Percentiles rank a stretch among this genome's conserved stretches.
Evolutionary conservation across 2,113 vertebrate genomes (phyloP).

Genomic region (Grammomys dolichurus): DNA sequence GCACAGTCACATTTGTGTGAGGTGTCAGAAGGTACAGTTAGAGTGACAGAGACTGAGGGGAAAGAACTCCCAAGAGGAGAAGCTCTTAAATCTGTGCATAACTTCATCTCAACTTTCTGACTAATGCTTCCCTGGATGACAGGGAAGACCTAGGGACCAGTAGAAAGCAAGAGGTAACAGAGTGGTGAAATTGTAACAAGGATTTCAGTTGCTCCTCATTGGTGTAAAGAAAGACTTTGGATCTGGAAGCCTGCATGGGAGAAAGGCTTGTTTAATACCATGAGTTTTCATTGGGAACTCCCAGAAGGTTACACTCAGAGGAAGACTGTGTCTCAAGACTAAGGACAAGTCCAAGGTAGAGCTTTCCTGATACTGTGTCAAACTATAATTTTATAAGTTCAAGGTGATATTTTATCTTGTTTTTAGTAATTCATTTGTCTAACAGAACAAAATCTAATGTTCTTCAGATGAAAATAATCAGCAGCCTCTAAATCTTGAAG

Average conservation of each 20-base stretch:
- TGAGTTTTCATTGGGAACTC: neutral
- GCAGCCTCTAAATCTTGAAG: neutral
- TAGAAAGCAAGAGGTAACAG: neutral
- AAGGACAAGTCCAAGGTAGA: neutral
- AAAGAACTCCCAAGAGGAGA: neutral
- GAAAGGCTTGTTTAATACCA: neutral
- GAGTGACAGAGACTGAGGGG: neutral
- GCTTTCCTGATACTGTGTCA: neutral
- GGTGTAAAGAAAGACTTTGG: neutral
- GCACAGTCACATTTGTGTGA: neutral
- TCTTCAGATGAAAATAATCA: neutral
- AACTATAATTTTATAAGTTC: neutral
- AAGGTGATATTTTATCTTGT: neutral
- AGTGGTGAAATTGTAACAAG: neutral
- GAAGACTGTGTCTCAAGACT: neutral
- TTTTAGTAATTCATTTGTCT: neutral
- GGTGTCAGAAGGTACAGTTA: neutral
- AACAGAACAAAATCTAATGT: neutral
- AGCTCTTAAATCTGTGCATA: neutral
- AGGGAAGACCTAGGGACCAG: neutral
- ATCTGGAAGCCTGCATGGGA: neutral
- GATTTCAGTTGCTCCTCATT: neutral
- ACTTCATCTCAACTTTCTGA: neutral
- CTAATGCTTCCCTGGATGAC: neutral
- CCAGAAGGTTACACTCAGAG: neutral